phyloP scores from a whole-genome alignment of 1,140 invertebrate species.

The Neuroterus valhalla region DNA sequence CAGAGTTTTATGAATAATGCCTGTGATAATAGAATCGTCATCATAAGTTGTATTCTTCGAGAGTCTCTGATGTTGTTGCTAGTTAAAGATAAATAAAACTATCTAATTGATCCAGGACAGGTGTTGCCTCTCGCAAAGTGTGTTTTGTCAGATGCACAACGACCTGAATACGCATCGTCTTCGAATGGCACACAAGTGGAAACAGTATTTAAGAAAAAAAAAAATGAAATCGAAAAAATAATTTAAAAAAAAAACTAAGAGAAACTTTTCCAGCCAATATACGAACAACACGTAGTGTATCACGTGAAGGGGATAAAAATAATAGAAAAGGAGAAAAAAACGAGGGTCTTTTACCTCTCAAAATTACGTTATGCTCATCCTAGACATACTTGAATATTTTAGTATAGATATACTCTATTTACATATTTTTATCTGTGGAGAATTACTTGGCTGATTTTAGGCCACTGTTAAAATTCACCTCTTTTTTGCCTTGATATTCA shows the following conservation, averaged over 20 bases:
- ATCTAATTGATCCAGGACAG: conserved; percentile 35
- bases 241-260: conserved; percentile 42
- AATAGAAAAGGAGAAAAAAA: conserved; percentile 45
- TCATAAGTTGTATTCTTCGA: conserved; percentile 77
- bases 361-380: conserved; percentile 75
- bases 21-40: conserved; percentile 78
- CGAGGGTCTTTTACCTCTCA: conserved; percentile 72
- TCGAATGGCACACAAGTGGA: conserved; percentile 30
- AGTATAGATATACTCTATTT: conserved; percentile 77
- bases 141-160: conserved; percentile 30
- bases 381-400: conserved; percentile 76
- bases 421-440: conserved; percentile 76
- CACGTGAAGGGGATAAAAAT: conserved; percentile 46
- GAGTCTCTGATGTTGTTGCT: conserved; percentile 76
- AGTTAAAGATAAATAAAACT: conserved; percentile 67
- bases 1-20: conserved; percentile 75
- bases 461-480: conserved; percentile 76
- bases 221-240: conserved; percentile 36
- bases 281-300: conserved; percentile 35
- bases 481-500: conserved; percentile 76
- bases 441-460: conserved; percentile 75
- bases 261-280: conserved; percentile 26
- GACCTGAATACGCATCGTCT: conserved; percentile 25
- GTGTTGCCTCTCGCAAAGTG: conserved; percentile 28
- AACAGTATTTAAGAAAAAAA: conserved; percentile 41